Evolutionary conservation across 2,113 vertebrate species (phyloP).

Genomic region (Pungitius pungitius): DNA sequence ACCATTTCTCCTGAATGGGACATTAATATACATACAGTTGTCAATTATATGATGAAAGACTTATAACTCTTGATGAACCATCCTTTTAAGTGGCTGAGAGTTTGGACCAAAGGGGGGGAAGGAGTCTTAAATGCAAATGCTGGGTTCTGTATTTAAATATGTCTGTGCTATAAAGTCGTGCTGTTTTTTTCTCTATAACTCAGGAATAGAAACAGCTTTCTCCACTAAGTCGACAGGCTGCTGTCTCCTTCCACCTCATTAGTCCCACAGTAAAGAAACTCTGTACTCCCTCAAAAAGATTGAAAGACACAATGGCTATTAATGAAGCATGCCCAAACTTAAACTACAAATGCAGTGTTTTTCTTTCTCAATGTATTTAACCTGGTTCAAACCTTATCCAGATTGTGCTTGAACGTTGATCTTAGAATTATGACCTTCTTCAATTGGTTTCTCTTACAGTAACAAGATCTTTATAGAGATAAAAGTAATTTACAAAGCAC

Average conservation of each 20-base stretch:
- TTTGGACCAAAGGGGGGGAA: neutral
- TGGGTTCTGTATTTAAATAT: neutral
- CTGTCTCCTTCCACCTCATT: neutral
- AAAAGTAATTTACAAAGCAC: too few relatives aligned
- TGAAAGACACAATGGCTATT: conserved; percentile 6
- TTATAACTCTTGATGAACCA: neutral
- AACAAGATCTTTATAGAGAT: too few relatives aligned
- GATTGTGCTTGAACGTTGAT: neutral
- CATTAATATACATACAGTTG: neutral
- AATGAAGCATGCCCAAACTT: conserved; percentile 9
- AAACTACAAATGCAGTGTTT: neutral
- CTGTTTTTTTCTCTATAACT: neutral
- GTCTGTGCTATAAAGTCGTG: neutral
- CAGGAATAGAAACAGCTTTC: neutral
- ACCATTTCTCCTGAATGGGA: neutral
- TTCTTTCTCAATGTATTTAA: conserved; percentile 7
- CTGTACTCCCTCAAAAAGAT: neutral
- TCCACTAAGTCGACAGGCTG: neutral
- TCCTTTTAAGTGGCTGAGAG: neutral
- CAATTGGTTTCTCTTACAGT: too few relatives aligned
- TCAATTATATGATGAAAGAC: neutral
- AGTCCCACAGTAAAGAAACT: neutral
- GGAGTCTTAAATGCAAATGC: neutral
- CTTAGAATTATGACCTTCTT: too few relatives aligned
- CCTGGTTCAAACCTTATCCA: neutral